Percentiles rank a stretch among this genome's conserved stretches.
These are phyloP conservation scores for Miniopterus natalensis DNA, from an alignment of 2,113 vertebrate species.

Conservation along the genomic window DNA sequence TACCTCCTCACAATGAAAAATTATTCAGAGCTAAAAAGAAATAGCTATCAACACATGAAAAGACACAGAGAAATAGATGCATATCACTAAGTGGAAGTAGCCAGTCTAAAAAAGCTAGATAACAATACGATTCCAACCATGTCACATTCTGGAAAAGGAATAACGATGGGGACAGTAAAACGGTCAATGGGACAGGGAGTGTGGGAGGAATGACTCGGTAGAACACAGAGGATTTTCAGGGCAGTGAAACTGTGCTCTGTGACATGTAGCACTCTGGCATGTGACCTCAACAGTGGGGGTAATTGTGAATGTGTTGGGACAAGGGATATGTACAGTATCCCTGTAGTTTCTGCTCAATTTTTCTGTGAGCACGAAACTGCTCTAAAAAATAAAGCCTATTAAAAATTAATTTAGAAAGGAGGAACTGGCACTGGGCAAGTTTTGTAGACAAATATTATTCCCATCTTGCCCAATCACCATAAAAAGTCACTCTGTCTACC, in stretches of 20 bases:
- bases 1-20: not conserved
- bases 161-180: not conserved
- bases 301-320: not conserved
- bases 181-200: not conserved
- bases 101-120: not conserved
- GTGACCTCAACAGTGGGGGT: not conserved
- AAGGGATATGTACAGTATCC: not conserved
- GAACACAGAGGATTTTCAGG: not conserved
- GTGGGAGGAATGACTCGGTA: not conserved
- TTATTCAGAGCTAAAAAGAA: not conserved
- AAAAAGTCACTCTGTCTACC: not conserved
- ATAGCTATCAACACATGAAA: not conserved
- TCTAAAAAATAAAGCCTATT: not conserved
- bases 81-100: not conserved
- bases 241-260: not conserved
- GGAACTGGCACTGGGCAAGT: not conserved
- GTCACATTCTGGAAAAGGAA: not conserved
- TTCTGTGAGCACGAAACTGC: not conserved
- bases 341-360: not conserved
- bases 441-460: not conserved
- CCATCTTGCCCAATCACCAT: not conserved
- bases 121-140: not conserved
- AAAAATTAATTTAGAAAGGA: slow-evolving; percentile 39
- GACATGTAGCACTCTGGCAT: not conserved
- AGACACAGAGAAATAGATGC: not conserved